Conservation (phyloP, 1,140 invertebrate genomes). For the Laupala kohalensis region DNA sequence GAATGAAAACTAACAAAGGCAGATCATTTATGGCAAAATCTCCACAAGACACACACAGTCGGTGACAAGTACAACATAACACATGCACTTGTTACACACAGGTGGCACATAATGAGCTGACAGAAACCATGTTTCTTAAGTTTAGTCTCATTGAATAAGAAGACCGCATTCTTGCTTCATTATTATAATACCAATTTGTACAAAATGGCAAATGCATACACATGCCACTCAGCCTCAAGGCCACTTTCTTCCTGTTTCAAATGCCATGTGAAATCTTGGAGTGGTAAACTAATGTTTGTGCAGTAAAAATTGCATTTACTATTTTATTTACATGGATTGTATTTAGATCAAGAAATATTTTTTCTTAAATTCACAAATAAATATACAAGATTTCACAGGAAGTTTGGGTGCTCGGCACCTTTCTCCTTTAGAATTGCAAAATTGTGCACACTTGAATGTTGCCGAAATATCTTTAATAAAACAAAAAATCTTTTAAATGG, state of each 20-base stretch:
- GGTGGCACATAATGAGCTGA: not conserved
- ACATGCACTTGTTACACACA: too few species aligned
- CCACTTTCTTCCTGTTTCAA: not conserved
- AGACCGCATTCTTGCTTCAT: not conserved
- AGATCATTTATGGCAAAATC: not conserved
- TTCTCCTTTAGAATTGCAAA: not conserved
- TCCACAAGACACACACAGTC: not conserved
- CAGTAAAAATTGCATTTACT: not conserved
- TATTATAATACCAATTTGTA: not conserved
- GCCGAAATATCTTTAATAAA: too few species aligned
- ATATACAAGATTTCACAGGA: not conserved
- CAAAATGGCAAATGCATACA: not conserved
- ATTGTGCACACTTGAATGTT: too few species aligned
- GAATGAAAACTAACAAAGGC: conserved; percentile 6
- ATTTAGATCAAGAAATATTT: not conserved
- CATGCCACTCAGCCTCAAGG: not conserved
- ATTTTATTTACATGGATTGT: not conserved
- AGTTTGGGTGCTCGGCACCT: not conserved
- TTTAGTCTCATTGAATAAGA: not conserved
- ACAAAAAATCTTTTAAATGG: too few species aligned
- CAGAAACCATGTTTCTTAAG: too few species aligned
- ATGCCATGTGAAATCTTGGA: not conserved
- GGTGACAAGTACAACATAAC: not conserved
- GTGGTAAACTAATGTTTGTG: not conserved
- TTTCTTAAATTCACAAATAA: not conserved